Evolutionary conservation across 1,140 invertebrate genomes (phyloP).

Genomic region (Tachypleus tridentatus): DNA sequence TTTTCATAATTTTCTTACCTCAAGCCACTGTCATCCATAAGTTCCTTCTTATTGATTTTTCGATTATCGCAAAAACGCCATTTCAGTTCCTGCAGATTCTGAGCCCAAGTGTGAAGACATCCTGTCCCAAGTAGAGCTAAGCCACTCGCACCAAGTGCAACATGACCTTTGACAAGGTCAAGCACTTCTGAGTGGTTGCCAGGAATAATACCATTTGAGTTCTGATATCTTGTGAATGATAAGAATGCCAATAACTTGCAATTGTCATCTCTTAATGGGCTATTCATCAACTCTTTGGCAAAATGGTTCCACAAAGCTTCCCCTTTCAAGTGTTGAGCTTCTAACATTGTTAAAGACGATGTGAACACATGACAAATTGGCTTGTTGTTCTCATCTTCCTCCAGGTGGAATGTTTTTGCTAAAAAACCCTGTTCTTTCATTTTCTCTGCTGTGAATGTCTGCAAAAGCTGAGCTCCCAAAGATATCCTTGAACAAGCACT

Average conservation of each 20-base stretch:
- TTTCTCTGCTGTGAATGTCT: conserved; percentile 77
- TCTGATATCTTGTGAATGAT: conserved; percentile 64
- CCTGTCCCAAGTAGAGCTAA: conserved; percentile 80
- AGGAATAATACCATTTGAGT: conserved; percentile 26
- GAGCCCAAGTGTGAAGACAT: conserved; percentile 82
- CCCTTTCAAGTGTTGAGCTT: conserved; percentile 58
- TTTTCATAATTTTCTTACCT: conserved; percentile 33
- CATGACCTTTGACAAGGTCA: conserved; percentile 62
- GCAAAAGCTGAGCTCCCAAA: conserved; percentile 63
- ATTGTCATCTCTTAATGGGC: conserved; percentile 44
- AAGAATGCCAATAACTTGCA: conserved; percentile 81
- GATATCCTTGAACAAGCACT: conserved; percentile 62
- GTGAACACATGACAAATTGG: conserved; percentile 39
- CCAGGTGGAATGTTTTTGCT: conserved; percentile 66
- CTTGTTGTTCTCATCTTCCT: conserved; percentile 40
- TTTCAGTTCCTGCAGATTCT: conserved; percentile 51
- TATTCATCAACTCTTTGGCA: conserved; percentile 58
- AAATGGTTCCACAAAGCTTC: conserved; percentile 72
- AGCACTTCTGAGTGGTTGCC: conserved; percentile 58
- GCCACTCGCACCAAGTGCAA: conserved; percentile 76
- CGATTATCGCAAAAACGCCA: conserved; percentile 44
- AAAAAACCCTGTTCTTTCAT: conserved; percentile 64
- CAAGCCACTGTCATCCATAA: conserved; percentile 82
- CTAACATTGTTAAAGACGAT: conserved; percentile 56
- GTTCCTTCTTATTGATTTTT: conserved; percentile 50